Base-by-base conservation (phyloP, 2,888 invertebrate genomes). In the Andrena fulva region DNA sequence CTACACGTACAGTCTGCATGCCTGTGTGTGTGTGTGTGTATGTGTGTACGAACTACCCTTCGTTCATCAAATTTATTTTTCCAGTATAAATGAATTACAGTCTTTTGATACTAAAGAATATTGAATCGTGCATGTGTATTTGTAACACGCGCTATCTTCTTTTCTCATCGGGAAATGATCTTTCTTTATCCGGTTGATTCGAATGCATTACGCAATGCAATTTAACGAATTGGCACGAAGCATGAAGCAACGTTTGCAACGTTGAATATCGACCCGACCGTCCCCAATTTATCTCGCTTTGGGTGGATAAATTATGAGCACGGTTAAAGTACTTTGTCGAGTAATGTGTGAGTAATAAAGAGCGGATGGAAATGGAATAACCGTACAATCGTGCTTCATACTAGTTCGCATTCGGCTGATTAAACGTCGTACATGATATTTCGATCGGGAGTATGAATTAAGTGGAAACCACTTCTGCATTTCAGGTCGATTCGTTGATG, bases 291-390 rank as follows among this genome's bases (percentile, higher is more conserved):
- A 75, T 72, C 68, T 35, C 27, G 62, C 31, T 62, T 35, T 12
- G 12, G n/a, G 70, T 67, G 62, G 72, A 81, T 80, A 75, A 80
- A 84, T 84, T 84, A 67, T 70, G 52, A 64, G 52, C n/a, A 69
- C 64, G 69, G 71, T 31, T 71, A 10, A 59, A 72, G 60, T 78
- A 72, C 77, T 78, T 79, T 71, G 69, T 50, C 54, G 33, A 54
- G 62, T 64, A 63, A 80, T 79, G 67, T 33, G 62, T 29, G 80
- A 68, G 74, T 77, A 84, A 80, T 78, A 80, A 80, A 77, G 85
- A 73, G 80, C 63, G 60, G 62, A 64, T 69, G 80, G 68, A 12
- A 80, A 80, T 72, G 74, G 56, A 84, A 84, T 80, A 72, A 68
- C 48, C 48, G 62, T 64, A 16, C 48, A 62, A 68, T 50, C 62